A percentile compares a stretch with the other conserved stretches of the same genome.
These are phyloP conservation scores for Sphinx pinastri DNA, from an alignment of 2,888 invertebrate genomes.

Conservation along the genomic window DNA sequence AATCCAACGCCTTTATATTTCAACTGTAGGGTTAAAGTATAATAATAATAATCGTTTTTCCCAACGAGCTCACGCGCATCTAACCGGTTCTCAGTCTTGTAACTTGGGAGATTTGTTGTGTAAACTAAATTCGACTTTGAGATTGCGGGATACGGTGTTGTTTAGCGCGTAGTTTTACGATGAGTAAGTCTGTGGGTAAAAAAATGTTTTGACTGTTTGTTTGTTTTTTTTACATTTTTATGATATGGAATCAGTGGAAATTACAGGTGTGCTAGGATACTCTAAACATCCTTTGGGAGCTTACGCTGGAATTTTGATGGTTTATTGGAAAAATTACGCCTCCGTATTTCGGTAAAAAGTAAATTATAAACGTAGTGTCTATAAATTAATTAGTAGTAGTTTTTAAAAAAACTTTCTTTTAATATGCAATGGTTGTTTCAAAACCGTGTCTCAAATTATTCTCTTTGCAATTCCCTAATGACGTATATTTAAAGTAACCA, in stretches of 20 bases:
- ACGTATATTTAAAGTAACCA: not conserved
- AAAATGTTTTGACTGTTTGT: constrained; percentile 45
- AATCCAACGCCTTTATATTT: constrained; percentile 58
- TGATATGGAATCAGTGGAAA: constrained; percentile 27
- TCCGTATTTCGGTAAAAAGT: too few relatives aligned
- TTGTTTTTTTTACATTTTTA: constrained; percentile 40
- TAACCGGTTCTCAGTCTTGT: constrained; percentile 56
- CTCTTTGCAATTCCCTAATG: not conserved
- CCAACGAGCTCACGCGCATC: constrained; percentile 69
- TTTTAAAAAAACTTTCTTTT: too few relatives aligned
- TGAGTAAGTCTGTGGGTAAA: constrained; percentile 31
- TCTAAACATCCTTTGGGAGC: not conserved
- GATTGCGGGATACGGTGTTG: constrained; percentile 13
- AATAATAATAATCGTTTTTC: constrained; percentile 70
- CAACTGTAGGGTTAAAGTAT: constrained; percentile 47
- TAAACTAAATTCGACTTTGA: constrained; percentile 41
- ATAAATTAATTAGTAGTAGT: too few relatives aligned
- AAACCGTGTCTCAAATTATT: not conserved
- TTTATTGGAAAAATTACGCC: not conserved
- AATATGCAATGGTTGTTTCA: too few relatives aligned
- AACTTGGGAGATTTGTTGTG: not conserved
- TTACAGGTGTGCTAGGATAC: constrained; percentile 5
- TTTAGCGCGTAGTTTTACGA: not conserved
- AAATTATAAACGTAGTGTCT: too few relatives aligned
- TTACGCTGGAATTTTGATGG: not conserved